Percentiles rank a stretch among this genome's conserved stretches.
Evolutionary conservation across 1,140 invertebrate species (phyloP).

Genomic region (Copidosoma floridanum): DNA sequence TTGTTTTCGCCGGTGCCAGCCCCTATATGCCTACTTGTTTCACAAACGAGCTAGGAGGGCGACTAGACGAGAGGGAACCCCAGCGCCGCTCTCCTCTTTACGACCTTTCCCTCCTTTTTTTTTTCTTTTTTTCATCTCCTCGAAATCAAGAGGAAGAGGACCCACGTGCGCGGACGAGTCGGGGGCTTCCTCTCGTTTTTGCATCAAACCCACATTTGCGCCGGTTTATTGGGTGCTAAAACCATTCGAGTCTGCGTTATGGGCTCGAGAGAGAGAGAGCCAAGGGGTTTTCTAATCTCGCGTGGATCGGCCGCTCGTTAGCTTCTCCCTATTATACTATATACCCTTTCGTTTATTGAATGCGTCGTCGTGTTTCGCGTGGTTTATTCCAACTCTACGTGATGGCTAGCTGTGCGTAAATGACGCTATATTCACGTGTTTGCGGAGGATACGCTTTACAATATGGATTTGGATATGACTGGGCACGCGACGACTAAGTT

Average conservation of each 20-base stretch:
- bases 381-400: background rate
- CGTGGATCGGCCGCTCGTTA: constrained; percentile 21
- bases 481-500: constrained; percentile 28
- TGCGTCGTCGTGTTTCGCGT: constrained; percentile 11
- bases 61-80: constrained; percentile 40
- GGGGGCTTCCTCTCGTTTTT: constrained; percentile 31
- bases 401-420: background rate
- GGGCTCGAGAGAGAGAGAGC: too few relatives aligned
- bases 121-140: background rate
- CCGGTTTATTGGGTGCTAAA: constrained; percentile 48
- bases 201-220: constrained; percentile 45
- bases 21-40: constrained; percentile 51
- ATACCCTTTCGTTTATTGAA: constrained; percentile 31
- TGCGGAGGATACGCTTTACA: constrained; percentile 2
- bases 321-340: too few relatives aligned
- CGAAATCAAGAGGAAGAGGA: constrained; percentile 11
- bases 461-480: constrained; percentile 14
- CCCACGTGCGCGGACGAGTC: background rate
- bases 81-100: constrained; percentile 29
- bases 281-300: constrained; percentile 19
- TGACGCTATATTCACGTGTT: background rate
- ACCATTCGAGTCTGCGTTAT: constrained; percentile 28
- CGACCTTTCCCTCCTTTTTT: constrained; percentile 18
- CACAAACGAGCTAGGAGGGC: constrained; percentile 48
- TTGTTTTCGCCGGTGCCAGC: constrained; percentile 38